Base-by-base conservation (phyloP, 2,888 invertebrate species). In the Gerris lacustris region DNA sequence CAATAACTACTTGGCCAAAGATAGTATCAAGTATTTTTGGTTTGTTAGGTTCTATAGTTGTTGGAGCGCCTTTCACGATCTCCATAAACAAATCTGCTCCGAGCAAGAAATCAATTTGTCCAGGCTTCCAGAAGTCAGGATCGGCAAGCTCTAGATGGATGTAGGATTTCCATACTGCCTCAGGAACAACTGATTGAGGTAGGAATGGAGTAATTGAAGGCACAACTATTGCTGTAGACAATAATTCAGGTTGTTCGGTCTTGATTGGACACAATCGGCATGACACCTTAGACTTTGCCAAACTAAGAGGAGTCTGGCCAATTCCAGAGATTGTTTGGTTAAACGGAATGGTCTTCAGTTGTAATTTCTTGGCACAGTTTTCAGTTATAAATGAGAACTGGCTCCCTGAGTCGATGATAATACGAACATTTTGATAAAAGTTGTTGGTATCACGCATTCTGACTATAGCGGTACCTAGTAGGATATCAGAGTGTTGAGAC, bases 321-420 rank as follows among this genome's bases (percentile, higher is more conserved):
- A 70, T n/a, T n/a, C 70, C 31, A 6, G 44, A 15, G 11, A 70
- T 55, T 55, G 17, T 45, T n/a, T 55, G 67, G 9, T 67, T 47
- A 44, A n/a, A 11, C 6, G 11, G 7, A 6, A 15, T 15, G 44
- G 11, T 11, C 15, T 45, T 7, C 6, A 70, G 47, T 7, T 66
- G 55, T 6, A 70, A 45, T 62, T 43, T 67, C 7, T 70, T n/a
- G 7, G 66, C 45, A 45, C 70, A 67, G 1, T 17, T 45, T 18
- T n/a, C 7, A 17, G 70, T 67, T 17, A 70, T 67, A 18, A 70
- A 67, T 11, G 67, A 67, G 62, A 44, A 44, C 67, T 70, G 70
- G 15, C 43, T 43, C 44, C 70, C 70, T 47, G 31, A 31, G 43
- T 70, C 70, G 45, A 70, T 17, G 1, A 70, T 6, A 7, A 45